Percentiles rank a stretch among this genome's conserved stretches.
Evolutionary conservation across 1,140 invertebrate species (phyloP).

Genomic region (Apocrypta bakeri): DNA sequence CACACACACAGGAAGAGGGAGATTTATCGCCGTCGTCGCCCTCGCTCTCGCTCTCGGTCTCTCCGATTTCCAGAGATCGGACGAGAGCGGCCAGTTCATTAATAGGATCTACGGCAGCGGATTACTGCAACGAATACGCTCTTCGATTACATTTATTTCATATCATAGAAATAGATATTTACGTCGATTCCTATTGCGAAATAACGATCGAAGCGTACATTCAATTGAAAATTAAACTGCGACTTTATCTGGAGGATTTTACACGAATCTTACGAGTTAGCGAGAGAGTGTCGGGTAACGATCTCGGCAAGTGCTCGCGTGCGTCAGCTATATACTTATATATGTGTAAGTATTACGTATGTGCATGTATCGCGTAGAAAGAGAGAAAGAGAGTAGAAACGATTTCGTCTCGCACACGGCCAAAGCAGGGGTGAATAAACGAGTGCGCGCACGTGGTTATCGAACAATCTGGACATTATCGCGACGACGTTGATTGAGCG

Average conservation of each 20-base stretch:
- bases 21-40: slow-evolving; percentile 37
- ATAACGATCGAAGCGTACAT: not conserved
- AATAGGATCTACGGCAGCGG: not conserved
- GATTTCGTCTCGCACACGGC: not conserved
- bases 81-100: not conserved
- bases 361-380: not conserved
- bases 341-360: not conserved
- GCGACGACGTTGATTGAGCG: slow-evolving; percentile 47
- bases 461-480: slow-evolving; percentile 36
- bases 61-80: slow-evolving; percentile 14
- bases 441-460: slow-evolving; percentile 19
- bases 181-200: too few species aligned
- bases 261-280: not conserved
- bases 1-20: slow-evolving; percentile 17
- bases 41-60: not conserved
- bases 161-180: too few species aligned
- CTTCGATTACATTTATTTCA: not conserved
- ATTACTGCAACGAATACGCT: too few species aligned
- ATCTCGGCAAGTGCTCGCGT: not conserved
- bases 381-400: not conserved
- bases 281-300: not conserved
- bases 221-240: not conserved
- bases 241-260: too few species aligned
- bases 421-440: not conserved
- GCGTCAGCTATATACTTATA: too few species aligned